Evolutionary conservation across 2,888 invertebrate species (phyloP), one percentile per base, ranked within the genome.

Genomic region (Cephalotes varians): DNA sequence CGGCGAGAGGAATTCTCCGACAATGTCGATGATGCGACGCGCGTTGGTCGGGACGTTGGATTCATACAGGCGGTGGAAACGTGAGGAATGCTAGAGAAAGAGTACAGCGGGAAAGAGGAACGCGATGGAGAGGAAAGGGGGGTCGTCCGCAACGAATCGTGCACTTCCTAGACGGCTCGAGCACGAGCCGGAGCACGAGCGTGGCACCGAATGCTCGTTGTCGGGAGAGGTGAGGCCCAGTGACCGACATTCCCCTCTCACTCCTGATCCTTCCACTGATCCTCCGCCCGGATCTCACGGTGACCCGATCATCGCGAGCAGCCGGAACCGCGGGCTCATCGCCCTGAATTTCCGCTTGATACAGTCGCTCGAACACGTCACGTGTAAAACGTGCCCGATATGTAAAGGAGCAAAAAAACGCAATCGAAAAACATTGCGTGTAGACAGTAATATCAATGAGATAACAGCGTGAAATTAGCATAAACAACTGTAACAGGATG

Each of bases 171-270:
- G 65, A 49, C 80, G 71, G 79, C 85, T 82, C 15, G 12, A 21
- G 37, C 40, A 3, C 62, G 25, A 64, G 37, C 73, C 83, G 65
- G 81, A 86, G 83, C 85, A 83, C 74, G 72, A 37, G 28, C 58
- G 51, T 40, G 58, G 72, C 85, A 81, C 82, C 76, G 81, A 84
- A 82, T 62, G 82, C 77, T 58, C 87, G 79, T 79, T 86, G 81
- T 83, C 67, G 69, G 82, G 81, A 87, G 87, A 87, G 85, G 84
- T 86, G 86, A 89, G 90, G 85, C 89, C 90, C 88, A 90, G 84
- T 89, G 90, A 89, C 89, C 89, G 89, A 89, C 74, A 89, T 89
- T 89, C 83, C 88, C 88, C 87, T 83, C 49, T 83, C 49, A 82
- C 84, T 74, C 37, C 69, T 54, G 76, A 60, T 62, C 51, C 62